phyloP scores from a whole-genome alignment of 1,140 invertebrate genomes.

The Augochlora pura region DNA sequence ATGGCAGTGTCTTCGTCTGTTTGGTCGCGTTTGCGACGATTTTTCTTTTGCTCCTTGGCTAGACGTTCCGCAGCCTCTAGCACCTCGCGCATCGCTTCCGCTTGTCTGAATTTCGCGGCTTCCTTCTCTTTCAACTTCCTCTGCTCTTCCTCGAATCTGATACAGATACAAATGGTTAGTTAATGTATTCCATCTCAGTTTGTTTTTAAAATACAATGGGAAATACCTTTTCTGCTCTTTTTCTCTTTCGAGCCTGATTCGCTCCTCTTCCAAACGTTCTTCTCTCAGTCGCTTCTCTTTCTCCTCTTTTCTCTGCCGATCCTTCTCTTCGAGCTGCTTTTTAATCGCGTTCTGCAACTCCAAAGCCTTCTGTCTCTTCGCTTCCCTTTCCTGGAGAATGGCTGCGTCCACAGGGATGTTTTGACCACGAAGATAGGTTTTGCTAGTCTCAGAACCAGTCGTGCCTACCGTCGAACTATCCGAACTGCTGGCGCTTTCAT shows the following conservation, averaged over 20 bases:
- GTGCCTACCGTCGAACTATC: conserved; percentile 73
- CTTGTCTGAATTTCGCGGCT: conserved; percentile 69
- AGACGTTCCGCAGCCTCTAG: conserved; percentile 82
- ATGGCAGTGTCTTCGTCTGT: conserved; percentile 32
- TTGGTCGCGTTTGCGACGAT: conserved; percentile 82
- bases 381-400: conserved; percentile 85
- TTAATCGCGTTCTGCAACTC: conserved; percentile 87
- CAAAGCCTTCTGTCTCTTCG: conserved; percentile 85
- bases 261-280: conserved; percentile 85
- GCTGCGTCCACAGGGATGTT: conserved; percentile 86
- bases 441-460: conserved; percentile 75
- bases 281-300: conserved; percentile 82
- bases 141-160: conserved; percentile 78
- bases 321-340: conserved; percentile 86
- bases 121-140: conserved; percentile 74
- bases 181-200: background rate
- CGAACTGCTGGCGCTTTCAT: conserved; percentile 74
- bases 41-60: conserved; percentile 82
- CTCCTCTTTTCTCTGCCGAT: conserved; percentile 84
- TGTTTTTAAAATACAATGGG: too few relatives aligned
- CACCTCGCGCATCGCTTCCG: conserved; percentile 70
- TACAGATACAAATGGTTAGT: background rate
- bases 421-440: conserved; percentile 86
- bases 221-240: conserved; percentile 81
- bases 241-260: conserved; percentile 84